phyloP scores from a whole-genome alignment of 1,140 invertebrate genomes.

The Aphaenogaster rudis region DNA sequence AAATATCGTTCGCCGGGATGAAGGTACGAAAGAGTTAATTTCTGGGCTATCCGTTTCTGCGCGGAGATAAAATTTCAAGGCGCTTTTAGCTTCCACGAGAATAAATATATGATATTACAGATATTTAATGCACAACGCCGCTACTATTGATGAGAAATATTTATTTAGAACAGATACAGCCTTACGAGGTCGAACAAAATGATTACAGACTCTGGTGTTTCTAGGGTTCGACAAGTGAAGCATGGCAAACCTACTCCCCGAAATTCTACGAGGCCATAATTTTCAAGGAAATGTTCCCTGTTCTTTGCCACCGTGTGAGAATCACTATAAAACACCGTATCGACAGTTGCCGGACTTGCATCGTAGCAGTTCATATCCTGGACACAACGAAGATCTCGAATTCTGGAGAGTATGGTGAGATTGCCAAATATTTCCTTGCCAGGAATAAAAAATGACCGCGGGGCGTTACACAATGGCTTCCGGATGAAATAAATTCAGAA shows the following conservation, averaged over 20 bases:
- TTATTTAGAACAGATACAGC: background rate
- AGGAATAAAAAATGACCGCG: constrained; percentile 13
- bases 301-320: constrained; percentile 88
- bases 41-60: background rate
- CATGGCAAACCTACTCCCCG: constrained; percentile 85
- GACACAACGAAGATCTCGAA: constrained; percentile 87
- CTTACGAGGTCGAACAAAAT: background rate
- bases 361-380: constrained; percentile 87
- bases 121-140: background rate
- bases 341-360: constrained; percentile 82
- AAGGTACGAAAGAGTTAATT: constrained; percentile 84
- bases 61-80: background rate
- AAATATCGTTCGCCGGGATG: constrained; percentile 90
- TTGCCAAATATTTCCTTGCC: background rate
- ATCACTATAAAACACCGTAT: constrained; percentile 86
- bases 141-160: background rate
- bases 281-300: constrained; percentile 89
- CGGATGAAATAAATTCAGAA: background rate
- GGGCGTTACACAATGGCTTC: background rate
- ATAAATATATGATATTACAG: background rate
- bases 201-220: constrained; percentile 9
- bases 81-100: background rate
- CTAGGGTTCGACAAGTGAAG: constrained; percentile 87
- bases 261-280: constrained; percentile 88
- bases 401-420: constrained; percentile 87